Evolutionary conservation across 2,888 invertebrate genomes (phyloP), one percentile per base, ranked within the genome.

Genomic region (Calliopum simillimum): DNA sequence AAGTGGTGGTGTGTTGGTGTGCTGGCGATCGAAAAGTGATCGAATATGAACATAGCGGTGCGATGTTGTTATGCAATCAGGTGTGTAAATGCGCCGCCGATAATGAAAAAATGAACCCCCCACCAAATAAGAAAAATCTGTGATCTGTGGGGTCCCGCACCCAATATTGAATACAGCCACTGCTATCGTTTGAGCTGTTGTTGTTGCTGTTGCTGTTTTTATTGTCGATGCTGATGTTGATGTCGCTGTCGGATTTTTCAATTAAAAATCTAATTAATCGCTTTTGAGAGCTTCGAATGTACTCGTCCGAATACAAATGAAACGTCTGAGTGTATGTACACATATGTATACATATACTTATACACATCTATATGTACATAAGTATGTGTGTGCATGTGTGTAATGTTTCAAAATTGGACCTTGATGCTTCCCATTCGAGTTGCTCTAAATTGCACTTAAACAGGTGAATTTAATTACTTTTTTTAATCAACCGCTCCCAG

Each of bases 401-500:
- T 41, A 65, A 44, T 11, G 44, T 8, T 13, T 25, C 66, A 14
- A 56, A 66, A 53, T 68, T 55, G 69, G 49, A 56, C 55, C 63
- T 47, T 55, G 55, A 53, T 59, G 69, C 56, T 12, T 47, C 66
- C 59, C 33, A 16, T 59, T 55, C 62, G 69, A 56, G 43, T 62
- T 46, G 44, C 69, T 63, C 69, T 47, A 63, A 69, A 69, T 61
- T 63, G 53, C 73, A 59, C 59, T 71, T 68, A 70, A 71, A 69
- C 64, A 71, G 73, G 69, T 71, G 73, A 71, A 68, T 73, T 73
- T 71, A 73, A 73, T 73, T 73, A 73, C 66, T 46, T 71, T 61
- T 69, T 75, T 81, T 81, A 82, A 81, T 81, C 82, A 81, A 81
- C 81, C 79, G 81, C 82, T 75, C 78, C 81, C 80, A 82, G 79